Conservation (phyloP, 2,797 vertebrate genomes). For the Pachyuromys duprasi region DNA sequence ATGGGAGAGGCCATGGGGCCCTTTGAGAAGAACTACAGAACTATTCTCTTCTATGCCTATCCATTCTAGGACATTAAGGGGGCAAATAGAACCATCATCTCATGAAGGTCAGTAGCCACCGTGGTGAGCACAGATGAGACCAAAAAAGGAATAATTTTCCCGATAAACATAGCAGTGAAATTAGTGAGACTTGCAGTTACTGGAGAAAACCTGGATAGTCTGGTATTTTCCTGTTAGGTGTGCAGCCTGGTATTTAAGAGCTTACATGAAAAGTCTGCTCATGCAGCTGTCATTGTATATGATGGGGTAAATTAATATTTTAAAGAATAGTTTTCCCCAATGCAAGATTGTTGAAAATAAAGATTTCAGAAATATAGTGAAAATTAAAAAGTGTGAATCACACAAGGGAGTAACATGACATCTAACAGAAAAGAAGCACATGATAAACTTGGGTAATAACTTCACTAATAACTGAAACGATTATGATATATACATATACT, state of each 20-base stretch:
- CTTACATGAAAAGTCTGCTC: not conserved
- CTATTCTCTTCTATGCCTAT: not conserved
- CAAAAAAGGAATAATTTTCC: not conserved
- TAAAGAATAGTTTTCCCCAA: not conserved
- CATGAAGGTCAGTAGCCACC: not conserved
- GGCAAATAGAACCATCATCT: not conserved
- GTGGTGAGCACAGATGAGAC: not conserved
- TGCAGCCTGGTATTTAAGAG: not conserved
- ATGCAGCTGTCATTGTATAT: not conserved
- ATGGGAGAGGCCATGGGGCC: not conserved
- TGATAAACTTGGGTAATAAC: not conserved
- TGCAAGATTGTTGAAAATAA: not conserved
- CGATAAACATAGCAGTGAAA: not conserved
- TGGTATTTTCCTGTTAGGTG: not conserved
- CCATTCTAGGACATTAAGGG: not conserved
- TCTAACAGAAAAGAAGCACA: not conserved
- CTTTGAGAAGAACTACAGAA: not conserved
- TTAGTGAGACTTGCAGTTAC: not conserved
- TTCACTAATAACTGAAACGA: no score
- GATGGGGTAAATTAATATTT: not conserved
- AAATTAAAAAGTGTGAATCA: not conserved
- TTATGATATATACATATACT: no score
- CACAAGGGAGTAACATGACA: not conserved
- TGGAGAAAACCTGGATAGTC: not conserved
- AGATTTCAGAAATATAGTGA: not conserved